Base-by-base conservation (phyloP, 2,113 vertebrate genomes). In the Fulmarus glacialis region DNA sequence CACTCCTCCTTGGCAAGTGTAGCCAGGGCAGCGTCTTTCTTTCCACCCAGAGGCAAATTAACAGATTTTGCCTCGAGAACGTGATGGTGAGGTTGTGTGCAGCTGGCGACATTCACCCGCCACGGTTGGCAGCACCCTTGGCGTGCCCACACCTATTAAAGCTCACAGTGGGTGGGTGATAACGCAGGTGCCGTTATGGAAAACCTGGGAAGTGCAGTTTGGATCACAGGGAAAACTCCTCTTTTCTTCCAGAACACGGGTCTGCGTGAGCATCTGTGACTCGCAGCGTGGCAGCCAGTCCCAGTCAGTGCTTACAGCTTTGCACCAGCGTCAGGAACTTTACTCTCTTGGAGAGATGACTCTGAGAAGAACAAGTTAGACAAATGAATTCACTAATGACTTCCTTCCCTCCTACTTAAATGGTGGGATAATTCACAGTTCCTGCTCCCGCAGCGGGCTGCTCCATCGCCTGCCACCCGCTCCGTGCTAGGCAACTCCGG, bases 371-470 rank as follows among this genome's bases (percentile, higher is more conserved):
- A 96, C 96, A 97, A 96, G 95, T 93, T 79, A 82, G 87, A 88
- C 96, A 97, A 93, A 97, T 87, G 89, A 97, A 91, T 62, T 94
- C 63, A 4, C 91, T 97, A 97, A 97, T 94, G 82, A 96, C 97
- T 97, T 97, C 95, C 89, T 97, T 96, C 96, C 96, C 97, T 97
- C 96, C 95, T 88, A n/a, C 93, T 96, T 96, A 56, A 96, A 93
- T 27, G 85, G 84, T 8, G 85, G 87, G 82, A 92, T 96, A 96
- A 96, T 97, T 97, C 94, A 12, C 5, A 73, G 91, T 95, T 97
- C 97, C 95, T 91, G 94, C 91, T 96, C 94, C 95, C 1, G 6
- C 89, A 71, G 95, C 52, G 15, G 75, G 91, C 89, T 96, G 89
- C 95, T 94, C 93, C 78, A 34, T 60, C 19, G 62, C 94, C 86